Evolutionary conservation across 23 tunicate genomes (phyloP), one percentile per base, ranked within the genome.

Genomic region (Botrylloides violaceus): DNA sequence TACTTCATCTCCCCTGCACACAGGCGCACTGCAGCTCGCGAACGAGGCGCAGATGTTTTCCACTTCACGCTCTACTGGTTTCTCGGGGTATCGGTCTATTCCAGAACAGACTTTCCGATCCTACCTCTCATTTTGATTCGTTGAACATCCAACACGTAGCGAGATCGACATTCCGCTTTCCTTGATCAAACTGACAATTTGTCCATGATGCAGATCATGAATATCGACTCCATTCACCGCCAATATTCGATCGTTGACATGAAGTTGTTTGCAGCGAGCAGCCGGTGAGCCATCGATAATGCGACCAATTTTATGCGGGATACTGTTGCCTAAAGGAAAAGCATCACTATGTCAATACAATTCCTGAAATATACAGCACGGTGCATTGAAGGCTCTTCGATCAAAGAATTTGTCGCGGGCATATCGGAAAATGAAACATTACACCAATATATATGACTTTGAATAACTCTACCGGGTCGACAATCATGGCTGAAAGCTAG

Each of bases 211-310:
- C 20, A 93, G 61, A 49, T 83, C 94, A 30, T 74, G 65, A 64
- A 93, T 77, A 49, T 81, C 87, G 18, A 81, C 85, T 23, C 59
- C 71, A 70, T 93, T 93, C 18, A 93, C 80, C 18, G 98, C 88
- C 2, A 93, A 73, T 5, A 93, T 71, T 4, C 84, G 84, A 37
- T 86, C 94, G 28, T 87, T 93, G 36, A 85, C 98, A 21, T 72
- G 81, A 0, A 93, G 48, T 35, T 80, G 87, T 12, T 80, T 70
- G 37, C 97, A 83, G 23, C 88, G 81, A 3, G 79, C 84, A 0
- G 98, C 98, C n/a, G 98, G 98, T 23, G 94, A 85, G 30, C 79
- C 81, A 15, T 84, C 85, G 29, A 78, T 80, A 0, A 93, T 75
- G 24, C 87, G 58, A 20, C 98, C 98, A 22, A 93, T 81, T 47